Evolutionary conservation across 2,113 vertebrate species (phyloP).

Genomic region (Actenoides hombroni): DNA sequence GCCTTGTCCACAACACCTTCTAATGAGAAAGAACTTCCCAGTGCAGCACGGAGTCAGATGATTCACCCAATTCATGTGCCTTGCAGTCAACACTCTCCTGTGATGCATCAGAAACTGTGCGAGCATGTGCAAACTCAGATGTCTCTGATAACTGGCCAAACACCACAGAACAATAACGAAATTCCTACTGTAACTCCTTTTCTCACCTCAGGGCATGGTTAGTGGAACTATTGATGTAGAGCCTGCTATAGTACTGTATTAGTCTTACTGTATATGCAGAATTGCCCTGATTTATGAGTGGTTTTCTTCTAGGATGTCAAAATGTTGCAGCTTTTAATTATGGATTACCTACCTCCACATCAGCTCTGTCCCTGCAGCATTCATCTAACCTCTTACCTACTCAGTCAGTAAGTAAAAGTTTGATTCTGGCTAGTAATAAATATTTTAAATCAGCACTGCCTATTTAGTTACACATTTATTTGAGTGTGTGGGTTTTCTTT

Average conservation of each 20-base stretch:
- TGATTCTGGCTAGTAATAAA: background rate
- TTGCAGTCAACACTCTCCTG: constrained; percentile 60
- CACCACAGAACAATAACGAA: constrained; percentile 10
- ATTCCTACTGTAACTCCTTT: background rate
- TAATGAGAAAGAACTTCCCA: background rate
- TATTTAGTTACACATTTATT: background rate
- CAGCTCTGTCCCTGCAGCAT: constrained; percentile 46
- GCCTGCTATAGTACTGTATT: background rate
- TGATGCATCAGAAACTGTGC: constrained; percentile 56
- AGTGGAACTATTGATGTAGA: constrained; percentile 17
- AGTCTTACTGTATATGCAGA: background rate
- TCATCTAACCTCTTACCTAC: constrained; percentile 17
- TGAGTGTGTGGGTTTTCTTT: background rate
- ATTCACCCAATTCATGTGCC: constrained; percentile 35
- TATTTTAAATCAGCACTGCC: background rate
- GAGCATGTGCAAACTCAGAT: constrained; percentile 78
- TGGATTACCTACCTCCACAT: constrained; percentile 40
- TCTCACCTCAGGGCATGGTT: constrained; percentile 52
- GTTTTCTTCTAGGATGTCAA: constrained; percentile 58
- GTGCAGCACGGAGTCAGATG: background rate
- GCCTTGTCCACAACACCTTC: background rate
- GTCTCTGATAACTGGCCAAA: constrained; percentile 62
- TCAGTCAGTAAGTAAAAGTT: constrained; percentile 72
- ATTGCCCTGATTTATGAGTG: background rate
- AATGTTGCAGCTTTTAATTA: constrained; percentile 45